Percentiles rank a stretch among this genome's conserved stretches.
Conservation (phyloP, 2,888 invertebrate genomes). For the Atrina japonica region DNA sequence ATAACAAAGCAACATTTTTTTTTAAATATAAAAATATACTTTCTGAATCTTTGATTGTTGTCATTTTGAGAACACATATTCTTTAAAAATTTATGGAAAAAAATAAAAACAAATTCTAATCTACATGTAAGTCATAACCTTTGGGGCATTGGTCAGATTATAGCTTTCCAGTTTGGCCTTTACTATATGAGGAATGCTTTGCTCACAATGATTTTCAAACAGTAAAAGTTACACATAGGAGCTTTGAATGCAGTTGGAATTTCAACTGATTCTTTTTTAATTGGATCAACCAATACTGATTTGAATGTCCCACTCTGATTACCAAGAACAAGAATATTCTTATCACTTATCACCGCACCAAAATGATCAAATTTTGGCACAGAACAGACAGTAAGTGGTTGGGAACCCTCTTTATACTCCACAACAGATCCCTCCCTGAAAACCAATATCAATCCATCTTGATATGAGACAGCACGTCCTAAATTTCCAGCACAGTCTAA, state of each 20-base stretch:
- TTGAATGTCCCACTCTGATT: conserved; percentile 55
- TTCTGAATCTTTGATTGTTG: too few species aligned
- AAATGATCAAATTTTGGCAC: conserved; percentile 61
- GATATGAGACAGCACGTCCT: conserved; percentile 51
- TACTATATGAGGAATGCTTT: conserved; percentile 38
- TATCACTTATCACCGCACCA: conserved; percentile 52
- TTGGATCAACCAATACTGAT: conserved; percentile 54
- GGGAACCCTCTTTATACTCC: conserved; percentile 46
- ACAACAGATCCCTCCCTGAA: conserved; percentile 59
- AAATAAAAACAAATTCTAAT: too few species aligned
- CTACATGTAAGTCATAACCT: too few species aligned
- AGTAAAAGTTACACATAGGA: conserved; percentile 59
- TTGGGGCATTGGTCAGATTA: too few species aligned
- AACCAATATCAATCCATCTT: conserved; percentile 54
- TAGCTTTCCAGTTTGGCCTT: too few species aligned
- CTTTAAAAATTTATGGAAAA: too few species aligned
- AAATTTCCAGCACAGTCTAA: conserved; percentile 48
- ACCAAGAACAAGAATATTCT: conserved; percentile 56
- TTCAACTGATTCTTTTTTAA: conserved; percentile 42
- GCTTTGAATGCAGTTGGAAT: conserved; percentile 55
- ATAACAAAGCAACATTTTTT: too few species aligned
- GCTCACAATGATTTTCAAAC: conserved; percentile 54
- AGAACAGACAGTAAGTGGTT: conserved; percentile 44
- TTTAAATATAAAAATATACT: too few species aligned
- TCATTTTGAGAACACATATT: too few species aligned